Evolutionary conservation across 2,888 invertebrate genomes (phyloP).

Genomic region (Nomada fucata): DNA sequence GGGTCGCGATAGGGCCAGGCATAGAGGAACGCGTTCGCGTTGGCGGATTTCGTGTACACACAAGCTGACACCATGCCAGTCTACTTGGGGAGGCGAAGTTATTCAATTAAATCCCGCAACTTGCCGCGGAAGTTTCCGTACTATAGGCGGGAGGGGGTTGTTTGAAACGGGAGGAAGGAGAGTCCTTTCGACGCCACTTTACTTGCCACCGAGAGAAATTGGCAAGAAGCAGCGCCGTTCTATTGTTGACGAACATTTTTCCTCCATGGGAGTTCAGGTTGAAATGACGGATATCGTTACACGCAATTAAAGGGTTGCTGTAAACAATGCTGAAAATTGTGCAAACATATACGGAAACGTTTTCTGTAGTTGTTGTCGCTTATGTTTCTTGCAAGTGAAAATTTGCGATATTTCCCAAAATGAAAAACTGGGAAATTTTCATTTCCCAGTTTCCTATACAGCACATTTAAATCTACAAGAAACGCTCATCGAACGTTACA

Average conservation of each 20-base stretch:
- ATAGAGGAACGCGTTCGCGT: slow-evolving; percentile 2
- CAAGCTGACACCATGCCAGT: slow-evolving; percentile 27
- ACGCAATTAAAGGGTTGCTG: no score
- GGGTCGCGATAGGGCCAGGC: neutral
- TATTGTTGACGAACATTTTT: slow-evolving; percentile 7
- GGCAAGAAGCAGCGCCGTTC: slow-evolving; percentile 4
- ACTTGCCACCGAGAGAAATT: slow-evolving; percentile 7
- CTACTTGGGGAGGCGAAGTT: slow-evolving; percentile 52
- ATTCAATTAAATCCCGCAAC: slow-evolving; percentile 67
- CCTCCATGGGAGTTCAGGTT: neutral
- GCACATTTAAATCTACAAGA: no score
- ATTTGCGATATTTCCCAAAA: no score
- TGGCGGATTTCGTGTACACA: slow-evolving; percentile 37
- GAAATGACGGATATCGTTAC: no score
- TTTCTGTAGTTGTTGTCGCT: no score
- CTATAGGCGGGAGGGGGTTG: slow-evolving; percentile 8
- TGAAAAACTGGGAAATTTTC: no score
- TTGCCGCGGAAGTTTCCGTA: slow-evolving; percentile 39
- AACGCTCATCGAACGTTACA: no score
- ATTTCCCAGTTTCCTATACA: no score
- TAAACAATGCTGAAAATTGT: no score
- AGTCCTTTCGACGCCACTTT: slow-evolving; percentile 22
- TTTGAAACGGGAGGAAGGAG: slow-evolving; percentile 24
- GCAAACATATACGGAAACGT: no score
- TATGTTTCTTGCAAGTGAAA: no score